phyloP scores from a whole-genome alignment of 2,797 vertebrate genomes.

The Tamandua tetradactyla region DNA sequence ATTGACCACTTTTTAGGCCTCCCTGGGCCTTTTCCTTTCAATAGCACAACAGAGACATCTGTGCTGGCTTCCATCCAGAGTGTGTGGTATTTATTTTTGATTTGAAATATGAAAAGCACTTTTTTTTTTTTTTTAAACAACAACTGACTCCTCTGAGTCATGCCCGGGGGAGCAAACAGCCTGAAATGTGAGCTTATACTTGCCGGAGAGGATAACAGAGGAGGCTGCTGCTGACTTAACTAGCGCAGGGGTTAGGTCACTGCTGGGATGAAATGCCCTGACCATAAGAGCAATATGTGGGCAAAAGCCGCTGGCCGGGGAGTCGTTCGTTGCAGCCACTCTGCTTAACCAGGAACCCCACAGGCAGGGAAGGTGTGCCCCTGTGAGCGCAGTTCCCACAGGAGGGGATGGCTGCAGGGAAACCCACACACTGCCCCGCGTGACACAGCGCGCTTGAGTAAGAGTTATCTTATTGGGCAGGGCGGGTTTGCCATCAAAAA shows the following conservation, averaged over 20 bases:
- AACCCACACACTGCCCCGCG: slow-evolving; percentile 44
- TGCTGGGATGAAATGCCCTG: slow-evolving; percentile 60
- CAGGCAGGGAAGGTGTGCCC: slow-evolving; percentile 27
- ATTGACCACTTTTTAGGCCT: not conserved
- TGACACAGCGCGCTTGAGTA: slow-evolving; percentile 55
- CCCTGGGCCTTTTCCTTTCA: slow-evolving; percentile 20
- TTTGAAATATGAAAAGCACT: slow-evolving; percentile 77
- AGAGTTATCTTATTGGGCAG: slow-evolving; percentile 54
- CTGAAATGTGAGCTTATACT: slow-evolving; percentile 65
- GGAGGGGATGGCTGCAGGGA: slow-evolving; percentile 6
- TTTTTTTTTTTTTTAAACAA: slow-evolving; percentile 67
- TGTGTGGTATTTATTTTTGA: slow-evolving; percentile 78
- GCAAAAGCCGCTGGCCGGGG: slow-evolving; percentile 47
- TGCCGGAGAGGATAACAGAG: not conserved
- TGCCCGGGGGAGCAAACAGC: slow-evolving; percentile 54
- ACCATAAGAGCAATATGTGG: slow-evolving; percentile 68
- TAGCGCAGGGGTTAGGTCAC: slow-evolving; percentile 50
- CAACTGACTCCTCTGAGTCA: slow-evolving; percentile 72
- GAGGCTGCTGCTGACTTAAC: slow-evolving; percentile 24
- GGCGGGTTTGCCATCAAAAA: not conserved
- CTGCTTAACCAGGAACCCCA: slow-evolving; percentile 62
- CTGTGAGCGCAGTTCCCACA: slow-evolving; percentile 57
- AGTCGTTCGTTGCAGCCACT: slow-evolving; percentile 50
- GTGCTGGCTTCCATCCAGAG: slow-evolving; percentile 62
- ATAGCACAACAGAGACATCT: slow-evolving; percentile 69